A percentile compares a stretch with the other conserved stretches of the same genome.
These are phyloP conservation scores for Dipodomys merriami DNA, from an alignment of 2,113 vertebrate genomes.

Conservation along the genomic window DNA sequence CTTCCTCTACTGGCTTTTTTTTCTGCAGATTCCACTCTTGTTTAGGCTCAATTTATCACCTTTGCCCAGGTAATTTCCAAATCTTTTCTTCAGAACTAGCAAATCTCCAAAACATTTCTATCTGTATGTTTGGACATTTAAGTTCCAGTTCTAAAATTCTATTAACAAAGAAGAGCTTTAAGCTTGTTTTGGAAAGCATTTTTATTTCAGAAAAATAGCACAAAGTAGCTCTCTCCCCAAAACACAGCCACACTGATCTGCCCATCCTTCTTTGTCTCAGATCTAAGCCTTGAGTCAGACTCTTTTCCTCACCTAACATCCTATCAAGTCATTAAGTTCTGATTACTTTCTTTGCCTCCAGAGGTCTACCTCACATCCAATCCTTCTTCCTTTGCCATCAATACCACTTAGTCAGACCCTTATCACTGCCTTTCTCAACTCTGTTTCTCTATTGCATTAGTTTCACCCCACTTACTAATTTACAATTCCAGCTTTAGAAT, in stretches of 20 bases:
- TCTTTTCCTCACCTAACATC: neutral
- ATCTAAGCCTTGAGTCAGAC: neutral
- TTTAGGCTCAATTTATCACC: neutral
- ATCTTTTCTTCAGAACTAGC: neutral
- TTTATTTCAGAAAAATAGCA: constrained; percentile 20
- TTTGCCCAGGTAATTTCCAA: constrained; percentile 11
- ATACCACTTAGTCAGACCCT: neutral
- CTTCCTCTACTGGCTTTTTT: neutral
- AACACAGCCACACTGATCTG: neutral
- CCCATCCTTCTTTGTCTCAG: neutral
- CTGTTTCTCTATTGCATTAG: neutral
- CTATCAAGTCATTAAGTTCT: constrained; percentile 3
- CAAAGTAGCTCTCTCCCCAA: neutral
- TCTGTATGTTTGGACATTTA: constrained; percentile 10
- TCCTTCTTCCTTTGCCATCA: neutral
- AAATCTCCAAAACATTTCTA: neutral
- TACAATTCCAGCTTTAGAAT: neutral
- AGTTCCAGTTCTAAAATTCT: constrained; percentile 53
- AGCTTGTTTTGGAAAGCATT: neutral
- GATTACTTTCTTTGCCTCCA: neutral
- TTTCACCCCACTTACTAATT: neutral
- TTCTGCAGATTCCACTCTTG: neutral
- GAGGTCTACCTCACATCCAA: neutral
- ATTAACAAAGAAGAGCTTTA: constrained; percentile 35
- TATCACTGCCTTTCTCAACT: neutral